Evolutionary conservation across 2,113 vertebrate genomes (phyloP).

Genomic region (Poeciliopsis retropinna): DNA sequence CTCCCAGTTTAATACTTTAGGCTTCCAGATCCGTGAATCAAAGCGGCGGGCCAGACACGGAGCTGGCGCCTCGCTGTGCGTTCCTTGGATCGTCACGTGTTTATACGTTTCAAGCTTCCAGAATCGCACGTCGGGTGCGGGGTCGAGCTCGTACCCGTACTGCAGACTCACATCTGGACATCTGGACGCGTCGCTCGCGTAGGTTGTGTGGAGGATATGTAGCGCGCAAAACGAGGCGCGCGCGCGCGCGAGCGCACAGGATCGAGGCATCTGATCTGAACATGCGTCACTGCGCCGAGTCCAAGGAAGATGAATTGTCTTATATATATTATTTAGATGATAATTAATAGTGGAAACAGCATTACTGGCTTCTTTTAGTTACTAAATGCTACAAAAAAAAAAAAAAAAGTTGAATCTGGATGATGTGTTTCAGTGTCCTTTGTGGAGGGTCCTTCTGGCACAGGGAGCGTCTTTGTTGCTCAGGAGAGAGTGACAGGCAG

Average conservation of each 20-base stretch:
- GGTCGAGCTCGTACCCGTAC: neutral
- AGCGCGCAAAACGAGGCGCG: neutral
- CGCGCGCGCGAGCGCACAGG: neutral
- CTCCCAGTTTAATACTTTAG: neutral
- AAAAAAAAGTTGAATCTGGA: neutral
- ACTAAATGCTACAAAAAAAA: neutral
- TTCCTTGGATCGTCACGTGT: neutral
- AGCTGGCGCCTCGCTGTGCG: neutral
- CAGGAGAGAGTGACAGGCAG: constrained; percentile 20
- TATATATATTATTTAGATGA: neutral
- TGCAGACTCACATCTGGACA: constrained; percentile 26
- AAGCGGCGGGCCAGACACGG: neutral
- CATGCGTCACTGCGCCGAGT: neutral
- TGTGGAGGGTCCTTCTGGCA: constrained; percentile 29
- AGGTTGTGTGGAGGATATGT: constrained; percentile 10
- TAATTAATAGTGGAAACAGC: neutral
- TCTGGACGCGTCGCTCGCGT: constrained; percentile 4
- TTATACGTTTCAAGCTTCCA: neutral
- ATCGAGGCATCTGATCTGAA: constrained; percentile 21
- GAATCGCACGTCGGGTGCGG: neutral
- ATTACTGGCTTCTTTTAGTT: neutral
- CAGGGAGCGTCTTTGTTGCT: constrained; percentile 64
- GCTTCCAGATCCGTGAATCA: neutral
- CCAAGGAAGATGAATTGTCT: neutral
- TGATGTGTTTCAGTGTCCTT: constrained; percentile 13